Conservation (phyloP, 2,888 invertebrate genomes). For the Callyntrura guangdongensis region DNA sequence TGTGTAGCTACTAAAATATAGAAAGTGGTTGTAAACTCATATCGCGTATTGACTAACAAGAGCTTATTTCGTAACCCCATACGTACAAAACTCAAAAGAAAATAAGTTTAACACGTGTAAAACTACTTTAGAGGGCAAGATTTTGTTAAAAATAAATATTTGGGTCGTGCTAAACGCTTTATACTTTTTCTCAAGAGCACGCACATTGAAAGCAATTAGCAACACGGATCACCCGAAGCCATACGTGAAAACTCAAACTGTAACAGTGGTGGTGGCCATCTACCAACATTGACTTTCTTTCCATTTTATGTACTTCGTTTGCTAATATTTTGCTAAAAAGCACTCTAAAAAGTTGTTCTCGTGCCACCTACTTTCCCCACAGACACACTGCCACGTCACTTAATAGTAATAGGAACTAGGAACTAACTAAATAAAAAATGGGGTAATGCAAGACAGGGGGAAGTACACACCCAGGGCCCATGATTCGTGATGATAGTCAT, state of each 20-base stretch:
- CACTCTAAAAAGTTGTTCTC: background rate
- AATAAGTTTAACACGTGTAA: background rate
- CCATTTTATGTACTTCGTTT: background rate
- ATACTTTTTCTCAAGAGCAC: too few species aligned
- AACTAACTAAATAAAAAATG: background rate
- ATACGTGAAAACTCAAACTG: background rate
- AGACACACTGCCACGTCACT: background rate
- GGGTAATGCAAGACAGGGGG: background rate
- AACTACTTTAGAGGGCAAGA: background rate
- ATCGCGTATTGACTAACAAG: slow-evolving; percentile 32
- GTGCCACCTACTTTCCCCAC: background rate
- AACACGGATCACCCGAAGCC: background rate
- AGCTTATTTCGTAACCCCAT: slow-evolving; percentile 33
- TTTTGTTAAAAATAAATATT: slow-evolving; percentile 10
- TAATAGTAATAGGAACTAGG: background rate
- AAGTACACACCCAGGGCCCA: background rate
- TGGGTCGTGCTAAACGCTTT: too few species aligned
- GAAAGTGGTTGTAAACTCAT: background rate
- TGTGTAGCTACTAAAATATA: too few species aligned
- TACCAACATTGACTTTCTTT: background rate
- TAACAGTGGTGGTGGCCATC: background rate
- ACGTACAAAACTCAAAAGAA: slow-evolving; percentile 3
- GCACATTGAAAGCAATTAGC: background rate
- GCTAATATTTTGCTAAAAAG: background rate
- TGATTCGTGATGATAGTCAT: background rate